These are phyloP conservation scores for Pampus argenteus DNA, from an alignment of 2,797 vertebrate genomes.

Conservation along the genomic window DNA sequence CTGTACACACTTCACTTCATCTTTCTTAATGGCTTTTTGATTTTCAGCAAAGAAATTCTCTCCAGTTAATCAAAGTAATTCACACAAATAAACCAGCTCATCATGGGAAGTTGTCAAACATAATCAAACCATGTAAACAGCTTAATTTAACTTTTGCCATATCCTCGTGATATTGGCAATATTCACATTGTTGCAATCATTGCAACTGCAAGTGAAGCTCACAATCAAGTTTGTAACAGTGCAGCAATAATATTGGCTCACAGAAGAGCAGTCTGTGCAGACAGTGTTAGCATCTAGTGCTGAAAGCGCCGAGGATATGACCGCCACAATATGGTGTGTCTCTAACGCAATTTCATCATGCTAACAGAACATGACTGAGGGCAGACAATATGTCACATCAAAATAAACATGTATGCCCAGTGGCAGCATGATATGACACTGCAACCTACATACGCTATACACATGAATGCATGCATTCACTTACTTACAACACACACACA, in stretches of 20 bases:
- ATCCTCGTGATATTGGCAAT: background rate
- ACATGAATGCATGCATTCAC: constrained; percentile 28
- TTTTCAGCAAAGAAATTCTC: constrained; percentile 2
- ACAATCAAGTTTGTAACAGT: constrained; percentile 17
- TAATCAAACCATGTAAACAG: constrained; percentile 1
- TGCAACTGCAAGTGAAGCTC: background rate
- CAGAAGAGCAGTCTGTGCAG: constrained; percentile 25
- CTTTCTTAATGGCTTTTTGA: background rate
- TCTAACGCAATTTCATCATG: constrained; percentile 37
- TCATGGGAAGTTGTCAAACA: constrained; percentile 15
- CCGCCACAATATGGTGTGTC: constrained; percentile 20
- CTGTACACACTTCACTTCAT: background rate
- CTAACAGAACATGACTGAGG: constrained; percentile 21
- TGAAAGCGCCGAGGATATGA: constrained; percentile 24
- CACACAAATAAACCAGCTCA: constrained; percentile 4
- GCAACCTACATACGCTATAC: constrained; percentile 25
- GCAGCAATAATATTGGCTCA: constrained; percentile 41
- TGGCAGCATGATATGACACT: constrained; percentile 22
- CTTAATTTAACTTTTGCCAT: background rate
- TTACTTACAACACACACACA: constrained; percentile 6
- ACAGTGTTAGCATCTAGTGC: constrained; percentile 36
- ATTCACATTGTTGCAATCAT: constrained; percentile 11
- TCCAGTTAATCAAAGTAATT: background rate
- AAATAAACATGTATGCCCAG: constrained; percentile 22
- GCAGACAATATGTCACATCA: constrained; percentile 28